Conservation (phyloP, 2,888 invertebrate genomes). For the Acanthosoma haemorrhoidale region DNA sequence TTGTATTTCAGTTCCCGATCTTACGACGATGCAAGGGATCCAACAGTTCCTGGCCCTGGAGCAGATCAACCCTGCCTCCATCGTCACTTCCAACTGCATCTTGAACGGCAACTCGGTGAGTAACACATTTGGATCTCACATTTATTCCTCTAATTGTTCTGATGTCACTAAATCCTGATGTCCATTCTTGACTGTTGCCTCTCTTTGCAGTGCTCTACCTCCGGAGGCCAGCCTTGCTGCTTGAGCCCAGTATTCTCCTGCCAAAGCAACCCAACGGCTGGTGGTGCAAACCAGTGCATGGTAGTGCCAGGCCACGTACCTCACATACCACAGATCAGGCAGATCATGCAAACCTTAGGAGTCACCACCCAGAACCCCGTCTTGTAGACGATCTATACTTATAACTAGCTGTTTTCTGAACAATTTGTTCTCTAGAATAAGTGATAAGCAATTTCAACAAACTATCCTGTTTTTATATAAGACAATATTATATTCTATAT, state of each 20-base stretch:
- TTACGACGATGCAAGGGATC: neutral
- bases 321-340: conserved; percentile 11
- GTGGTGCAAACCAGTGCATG: neutral
- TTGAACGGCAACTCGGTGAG: conserved; percentile 15
- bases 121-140: too few species aligned
- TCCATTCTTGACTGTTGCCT: neutral
- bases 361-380: conserved; percentile 15
- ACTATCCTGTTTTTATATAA: too few species aligned
- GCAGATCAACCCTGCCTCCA: conserved; percentile 4
- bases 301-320: conserved; percentile 10
- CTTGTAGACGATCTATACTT: too few species aligned
- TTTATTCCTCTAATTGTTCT: neutral
- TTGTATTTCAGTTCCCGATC: too few species aligned
- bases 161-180: neutral
- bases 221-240: conserved; percentile 16
- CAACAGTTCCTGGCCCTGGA: conserved; percentile 2
- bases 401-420: too few species aligned
- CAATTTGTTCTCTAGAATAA: too few species aligned
- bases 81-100: conserved; percentile 19
- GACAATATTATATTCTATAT: too few species aligned
- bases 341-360: conserved; percentile 1
- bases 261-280: neutral
- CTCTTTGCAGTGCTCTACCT: neutral
- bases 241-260: conserved; percentile 19
- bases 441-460: too few species aligned